Base-by-base conservation (phyloP, 2,797 vertebrate species). In the Spinus olivaceus region DNA sequence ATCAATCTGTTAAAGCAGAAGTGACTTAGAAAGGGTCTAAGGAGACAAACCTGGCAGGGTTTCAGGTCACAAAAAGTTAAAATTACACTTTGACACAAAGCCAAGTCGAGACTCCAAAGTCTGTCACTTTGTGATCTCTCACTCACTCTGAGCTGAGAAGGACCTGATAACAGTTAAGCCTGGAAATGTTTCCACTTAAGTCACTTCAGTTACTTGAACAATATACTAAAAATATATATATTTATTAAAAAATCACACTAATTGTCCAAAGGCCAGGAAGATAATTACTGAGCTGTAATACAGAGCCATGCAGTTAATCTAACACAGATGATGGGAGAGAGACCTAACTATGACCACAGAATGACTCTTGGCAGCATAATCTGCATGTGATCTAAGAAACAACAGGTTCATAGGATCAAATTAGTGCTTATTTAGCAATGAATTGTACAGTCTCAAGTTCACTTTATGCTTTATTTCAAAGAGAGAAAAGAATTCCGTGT, bases 11-110 rank as follows among this genome's bases (percentile, higher is more conserved):
- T 47, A 51, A 67, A 88, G 47, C 66, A 93, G 32, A 71, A 86
- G 28, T n/a, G 30, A 69, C 70, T 79, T 32, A 60, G 74, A 93
- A 84, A 56, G 39, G 23, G 33, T 46, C 59, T 80, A 56, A 80
- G 37, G 57, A 87, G 61, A 79, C n/a, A 80, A 92, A 91, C 50
- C 15, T 88, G 83, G 64, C 71, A 91, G 37, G 16, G 23, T 32
- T 86, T 95, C 78, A 90, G 79, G 60, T 84, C 74, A 64, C 83
- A 64, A 50, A 72, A 94, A 82, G 81, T 86, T 90, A 90, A 94
- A 95, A 79, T 93, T 81, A 82, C 66, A 89, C 79, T 77, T 4
- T 73, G 92, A 88, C 4, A 0, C 0, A 2, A 92, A 91, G 83
- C 86, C 82, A 94, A 90, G 77, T 53, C 77, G 81, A 88, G 73